Evolutionary conservation across 2,113 vertebrate genomes (phyloP).

Genomic region (Mus spicilegus): DNA sequence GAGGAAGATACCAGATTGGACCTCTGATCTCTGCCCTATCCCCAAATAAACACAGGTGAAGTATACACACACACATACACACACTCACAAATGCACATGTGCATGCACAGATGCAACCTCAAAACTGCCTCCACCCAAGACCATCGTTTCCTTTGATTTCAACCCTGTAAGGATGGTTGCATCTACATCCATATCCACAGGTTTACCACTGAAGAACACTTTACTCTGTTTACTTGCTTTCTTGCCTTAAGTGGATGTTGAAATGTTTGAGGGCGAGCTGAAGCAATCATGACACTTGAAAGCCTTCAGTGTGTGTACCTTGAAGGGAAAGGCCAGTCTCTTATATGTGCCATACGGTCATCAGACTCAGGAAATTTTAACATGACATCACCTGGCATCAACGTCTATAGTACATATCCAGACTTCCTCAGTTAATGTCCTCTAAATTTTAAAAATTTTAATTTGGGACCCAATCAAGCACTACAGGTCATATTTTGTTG

Average conservation of each 20-base stretch:
- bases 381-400: not conserved
- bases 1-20: not conserved
- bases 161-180: not conserved
- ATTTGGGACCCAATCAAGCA: not conserved
- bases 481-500: not conserved
- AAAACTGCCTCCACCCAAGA: not conserved
- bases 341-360: not conserved
- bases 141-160: not conserved
- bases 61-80: not conserved
- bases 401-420: not conserved
- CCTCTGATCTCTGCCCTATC: not conserved
- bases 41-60: no score
- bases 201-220: not conserved
- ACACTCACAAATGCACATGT: no score
- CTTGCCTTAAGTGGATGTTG: not conserved
- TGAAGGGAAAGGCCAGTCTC: not conserved
- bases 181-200: not conserved
- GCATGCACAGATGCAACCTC: no score
- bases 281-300: not conserved
- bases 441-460: not conserved
- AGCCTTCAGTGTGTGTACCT: not conserved
- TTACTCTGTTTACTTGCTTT: slow-evolving; percentile 19
- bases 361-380: not conserved
- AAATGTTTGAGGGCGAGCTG: not conserved
- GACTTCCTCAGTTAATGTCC: not conserved